Base-by-base conservation (phyloP, 2,113 vertebrate species). In the Todiramphus chloris region DNA sequence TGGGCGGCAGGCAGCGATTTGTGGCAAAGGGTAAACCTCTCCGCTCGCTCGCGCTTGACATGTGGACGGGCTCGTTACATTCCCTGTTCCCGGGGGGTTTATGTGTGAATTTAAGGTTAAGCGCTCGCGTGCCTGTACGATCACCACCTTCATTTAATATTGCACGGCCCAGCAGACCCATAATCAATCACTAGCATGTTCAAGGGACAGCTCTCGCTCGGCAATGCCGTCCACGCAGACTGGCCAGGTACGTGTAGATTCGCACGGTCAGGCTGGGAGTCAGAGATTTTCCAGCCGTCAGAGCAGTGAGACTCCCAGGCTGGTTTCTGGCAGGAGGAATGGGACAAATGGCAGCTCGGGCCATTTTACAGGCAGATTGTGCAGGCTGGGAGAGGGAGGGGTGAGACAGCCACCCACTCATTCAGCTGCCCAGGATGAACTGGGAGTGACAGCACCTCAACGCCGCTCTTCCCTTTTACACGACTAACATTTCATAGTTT, bases 1-100 rank as follows among this genome's bases (percentile, higher is more conserved):
- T 83, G 58, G 28, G 30, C 62, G 91, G 76, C 94, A 94, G 93
- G 67, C 94, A 93, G 93, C 81, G 73, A 92, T 94, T 83, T 85
- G 89, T 97, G 94, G 63, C 94, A 96, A 94, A 97, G 95, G 93
- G 86, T 91, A 89, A 89, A 84, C 59, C 87, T 83, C 66, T 64
- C 80, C 46, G 31, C 31, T 93, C 83, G 3, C 74, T 93, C 53
- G 48, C 23, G 87, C 74, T 66, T 89, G 89, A 80, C 50, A 33
- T 51, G 31, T 5, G 77, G 83, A 81, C 24, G 48, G 43, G 58
- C 37, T 16, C 23, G 28, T 79, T 80, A 37, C 37, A 27, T 44
- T 88, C 72, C 67, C 92, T 13, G 3, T 69, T 90, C 96, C 87
- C 89, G 31, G 59, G 0, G 0, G 91, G 41, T 59, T 85, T 84